Evolutionary conservation across 2,797 vertebrate genomes (phyloP).

Genomic region (Pseudomugil tenellus): DNA sequence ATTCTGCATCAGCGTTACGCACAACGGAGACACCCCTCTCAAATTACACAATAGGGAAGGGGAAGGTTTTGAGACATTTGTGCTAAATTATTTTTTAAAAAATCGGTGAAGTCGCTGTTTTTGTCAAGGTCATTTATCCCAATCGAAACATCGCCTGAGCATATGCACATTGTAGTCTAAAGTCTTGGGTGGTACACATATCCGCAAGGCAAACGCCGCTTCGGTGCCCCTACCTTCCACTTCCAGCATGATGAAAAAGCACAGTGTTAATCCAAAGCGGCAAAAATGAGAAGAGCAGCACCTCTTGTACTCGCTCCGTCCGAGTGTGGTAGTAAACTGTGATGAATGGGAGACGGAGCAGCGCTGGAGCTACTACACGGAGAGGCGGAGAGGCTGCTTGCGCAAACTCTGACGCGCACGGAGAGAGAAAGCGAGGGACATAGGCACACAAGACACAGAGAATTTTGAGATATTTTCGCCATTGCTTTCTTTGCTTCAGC

Average conservation of each 20-base stretch:
- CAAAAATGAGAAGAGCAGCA: conserved; percentile 36
- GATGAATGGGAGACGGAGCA: conserved; percentile 83
- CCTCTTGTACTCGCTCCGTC: conserved; percentile 48
- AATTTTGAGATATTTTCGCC: conserved; percentile 16
- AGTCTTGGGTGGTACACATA: background rate
- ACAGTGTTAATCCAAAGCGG: conserved; percentile 81
- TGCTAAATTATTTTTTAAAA: background rate
- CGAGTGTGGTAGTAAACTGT: conserved; percentile 67
- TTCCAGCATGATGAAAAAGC: conserved; percentile 91
- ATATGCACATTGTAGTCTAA: background rate
- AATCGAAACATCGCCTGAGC: background rate
- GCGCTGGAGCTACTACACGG: conserved; percentile 83
- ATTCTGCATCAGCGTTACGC: conserved; percentile 57
- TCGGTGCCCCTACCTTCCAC: conserved; percentile 91
- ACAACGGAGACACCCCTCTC: conserved; percentile 42
- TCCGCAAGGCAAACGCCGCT: background rate
- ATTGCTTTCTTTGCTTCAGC: background rate
- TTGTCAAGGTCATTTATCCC: conserved; percentile 19
- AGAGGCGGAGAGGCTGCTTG: conserved; percentile 86
- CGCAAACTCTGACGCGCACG: conserved; percentile 91
- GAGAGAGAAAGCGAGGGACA: conserved; percentile 1
- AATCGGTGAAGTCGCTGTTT: background rate
- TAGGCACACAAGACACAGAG: background rate
- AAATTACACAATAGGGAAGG: conserved; percentile 59
- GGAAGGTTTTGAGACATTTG: conserved; percentile 4